Evolutionary conservation across 2,888 invertebrate species (phyloP), one percentile per base, ranked within the genome.

Genomic region (Acronicta psi): DNA sequence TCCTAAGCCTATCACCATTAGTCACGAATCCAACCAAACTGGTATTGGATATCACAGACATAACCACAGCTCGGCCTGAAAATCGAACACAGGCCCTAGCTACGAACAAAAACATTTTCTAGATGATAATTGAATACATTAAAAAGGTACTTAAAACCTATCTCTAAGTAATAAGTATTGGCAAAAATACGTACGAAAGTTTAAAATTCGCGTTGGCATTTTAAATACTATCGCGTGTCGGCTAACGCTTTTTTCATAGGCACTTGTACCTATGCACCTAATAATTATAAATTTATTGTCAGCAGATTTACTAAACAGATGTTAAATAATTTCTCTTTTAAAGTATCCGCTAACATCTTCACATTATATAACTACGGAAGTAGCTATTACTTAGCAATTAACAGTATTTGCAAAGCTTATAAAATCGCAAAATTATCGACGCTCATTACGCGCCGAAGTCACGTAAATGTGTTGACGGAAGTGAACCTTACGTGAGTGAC

Each of bases 381-480:
- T 25, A 36, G 37, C 31, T 38, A 65, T 69, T 55, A 65, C 9
- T 41, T 43, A 17, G 20, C 50, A 72, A 72, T 68, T 65, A 68
- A 43, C 40, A 59, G 59, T 53, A 67, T 73, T 75, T 52, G 61
- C 64, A 47, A 64, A 54, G 31, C 34, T 42, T 54, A 51, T 66
- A 42, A 50, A n/a, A 52, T 72, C 13, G 50, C 52, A 2, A 18
- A 29, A 58, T 49, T 69, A 63, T 60, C 7, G 50, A 57, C 46
- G 44, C 25, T 45, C 59, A 58, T 57, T 70, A 44, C 36, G 40
- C 51, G 41, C 43, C 11, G 37, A 14, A 49, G 56, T 71, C 78
- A 78, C 78, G 80, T 79, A 59, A 16, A 42, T 56, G 31, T 68
- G 66, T 76, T 76, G 74, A 79, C 80, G 78, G 78, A 79, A 80